Base-by-base conservation (phyloP, 2,113 vertebrate genomes). In the Pholis gunnellus region DNA sequence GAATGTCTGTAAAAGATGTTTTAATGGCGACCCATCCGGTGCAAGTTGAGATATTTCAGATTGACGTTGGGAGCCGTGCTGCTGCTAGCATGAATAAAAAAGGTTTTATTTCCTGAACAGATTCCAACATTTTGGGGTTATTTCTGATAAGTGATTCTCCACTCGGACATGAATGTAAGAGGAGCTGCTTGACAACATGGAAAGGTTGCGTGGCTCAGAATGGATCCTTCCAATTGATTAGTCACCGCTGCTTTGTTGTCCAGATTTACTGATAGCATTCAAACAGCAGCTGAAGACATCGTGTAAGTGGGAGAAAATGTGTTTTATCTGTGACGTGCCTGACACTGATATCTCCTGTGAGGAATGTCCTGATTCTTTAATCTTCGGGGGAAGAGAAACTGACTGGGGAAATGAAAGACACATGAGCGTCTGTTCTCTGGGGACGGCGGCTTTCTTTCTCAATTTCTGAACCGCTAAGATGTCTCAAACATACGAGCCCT, bases 281-380 rank as follows among this genome's bases (percentile, higher is more conserved):
- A 29, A 13, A 31, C 44, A 52, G 64, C 71, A 78, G 56, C 71
- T 69, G 34, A 15, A 48, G 57, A 52, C 34, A 60, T 60, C 31
- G 18, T 54, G 66, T 68, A 52, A 34, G 68, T 13, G 52, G 52
- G 17, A 67, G 81, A 44, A 61, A 71, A 27, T 42, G 76, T 64
- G 72, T 68, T 72, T 71, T 81, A 85, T 83, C 65, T 78, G 82
- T 44, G 78, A 66, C 69, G 72, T 50, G 78, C 44, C 69, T 72
- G 71, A 80, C 87, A 40, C 64, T 46, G 86, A 74, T 75, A 69
- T 72, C 60, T 83, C 48, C 73, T 36, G 52, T 18, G 76, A 86
- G 82, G 82, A 89, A 91, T 81, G 82, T 68, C 72, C 82, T 42
- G 60, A 52, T 85, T 68, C 82, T 79, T 88, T 83, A 87, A 82